Evolutionary conservation across 2,888 invertebrate species (phyloP), one percentile per base, ranked within the genome.

Genomic region (Melolontha melolontha): DNA sequence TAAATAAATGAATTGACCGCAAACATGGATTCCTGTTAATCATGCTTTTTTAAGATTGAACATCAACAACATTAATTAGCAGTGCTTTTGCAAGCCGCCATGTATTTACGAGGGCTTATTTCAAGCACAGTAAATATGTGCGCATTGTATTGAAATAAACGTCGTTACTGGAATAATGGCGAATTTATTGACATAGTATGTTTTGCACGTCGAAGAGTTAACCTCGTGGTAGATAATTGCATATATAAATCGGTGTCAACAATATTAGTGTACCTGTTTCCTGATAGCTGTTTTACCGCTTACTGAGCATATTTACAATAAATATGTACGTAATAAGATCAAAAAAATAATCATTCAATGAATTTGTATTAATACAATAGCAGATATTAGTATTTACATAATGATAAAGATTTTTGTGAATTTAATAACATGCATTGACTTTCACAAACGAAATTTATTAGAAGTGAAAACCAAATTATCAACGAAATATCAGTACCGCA

Each of bases 131-230:
- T 22, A 49, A 49, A 49, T 49, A 49, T 49, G 17, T 22, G 49
- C 17, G 49, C 22, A 49, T 49, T 49, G 49, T 49, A 49, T 17
- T 49, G 17, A 22, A 49, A 22, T 49, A 49, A 49, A 49, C n/a
- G 49, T 49, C 49, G 49, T 49, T 49, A 49, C n/a, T 7, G 17
- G 22, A 17, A 49, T 49, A 49, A 49, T 49, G 49, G 49, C 49
- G n/a, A 49, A 49, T 49, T 49, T 49, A 49, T 49, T 49, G 22
- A 17, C 49, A 49, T 49, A 22, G 17, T 16, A 44, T 5, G 49
- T 49, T 49, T 49, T 49, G 17, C 49, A 49, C 49, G 49, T 22
- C 49, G 49, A 49, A 49, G 49, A 49, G 49, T 49, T 49, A 49
- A 49, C 49, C 49, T 49, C n/a, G 49, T 11, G 17, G 49, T 49